Percentiles rank a stretch among this genome's conserved stretches.
These are phyloP conservation scores for Champsocephalus gunnari DNA, from an alignment of 2,797 vertebrate species.

Conservation along the genomic window DNA sequence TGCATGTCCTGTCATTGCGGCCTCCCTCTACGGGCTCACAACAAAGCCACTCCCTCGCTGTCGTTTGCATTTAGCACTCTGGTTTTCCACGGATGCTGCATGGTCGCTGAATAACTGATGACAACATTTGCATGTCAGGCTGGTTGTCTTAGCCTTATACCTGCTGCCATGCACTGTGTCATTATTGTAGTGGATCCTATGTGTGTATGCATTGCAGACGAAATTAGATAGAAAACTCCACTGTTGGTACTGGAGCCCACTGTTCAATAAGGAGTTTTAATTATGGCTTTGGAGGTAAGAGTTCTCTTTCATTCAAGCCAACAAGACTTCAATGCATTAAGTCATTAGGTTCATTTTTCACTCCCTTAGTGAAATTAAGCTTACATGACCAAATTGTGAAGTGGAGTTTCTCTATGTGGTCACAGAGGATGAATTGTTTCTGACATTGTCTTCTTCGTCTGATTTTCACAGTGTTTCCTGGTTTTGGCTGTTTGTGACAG, in stretches of 20 bases:
- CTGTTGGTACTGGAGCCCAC: background rate
- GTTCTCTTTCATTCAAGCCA: conserved; percentile 3
- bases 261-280: conserved; percentile 39
- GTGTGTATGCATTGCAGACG: conserved; percentile 7
- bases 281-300: conserved; percentile 72
- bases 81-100: conserved; percentile 63
- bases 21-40: conserved; percentile 37
- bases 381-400: background rate
- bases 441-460: background rate
- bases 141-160: conserved; percentile 35
- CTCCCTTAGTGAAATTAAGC: background rate
- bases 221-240: conserved; percentile 1
- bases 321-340: background rate
- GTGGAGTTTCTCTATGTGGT: background rate
- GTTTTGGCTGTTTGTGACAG: background rate
- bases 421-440: background rate
- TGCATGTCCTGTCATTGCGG: conserved; percentile 56
- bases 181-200: background rate
- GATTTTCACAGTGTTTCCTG: background rate
- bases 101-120: conserved; percentile 70
- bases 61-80: conserved; percentile 77
- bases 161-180: conserved; percentile 9
- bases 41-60: conserved; percentile 64
- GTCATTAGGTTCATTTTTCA: no score
- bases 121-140: conserved; percentile 70